Base-by-base conservation (phyloP, 2,888 invertebrate genomes). In the Lymantria dispar region DNA sequence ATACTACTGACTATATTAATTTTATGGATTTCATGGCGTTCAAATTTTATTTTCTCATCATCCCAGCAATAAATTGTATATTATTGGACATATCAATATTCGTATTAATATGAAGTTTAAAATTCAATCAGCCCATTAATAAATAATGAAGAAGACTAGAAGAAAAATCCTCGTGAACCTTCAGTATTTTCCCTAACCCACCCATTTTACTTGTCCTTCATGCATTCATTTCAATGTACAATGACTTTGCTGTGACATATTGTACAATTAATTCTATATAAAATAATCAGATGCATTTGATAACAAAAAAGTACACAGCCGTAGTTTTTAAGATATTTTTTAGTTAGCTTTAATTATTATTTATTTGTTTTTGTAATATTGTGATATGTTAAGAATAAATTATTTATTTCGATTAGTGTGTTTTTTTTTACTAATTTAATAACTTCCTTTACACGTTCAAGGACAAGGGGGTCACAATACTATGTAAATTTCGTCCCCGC, bases 271-370 rank as follows among this genome's bases (percentile, higher is more conserved):
- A 53, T 58, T 60, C 62, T 56, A 56, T 60, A 48, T 9, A 40
- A 62, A 57, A 55, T 81, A 42, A 77, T 85, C 91, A 91, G 92
- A 91, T 76, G 91, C 92, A 92, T 92, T 92, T 92, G 91, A 92
- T 91, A 83, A 80, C 70, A 73, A 84, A 85, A 87, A 89, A 92
- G 92, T 92, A 92, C 92, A 92, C 86, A 89, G 81, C 75, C 76
- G 52, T 87, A 86, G 80, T 58, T 74, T 31, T 64, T 83, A 84
- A 78, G 76, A 68, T 83, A 78, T 60, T 52, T 61, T 11, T 22
- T 72, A 80, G 76, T 68, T 83, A 78, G 60, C 52, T 61, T 11
- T 72, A 80, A 76, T 68, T 70, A 70, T 79, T 79, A 86, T 86
- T 85, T 87, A 86, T 85, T 83, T 68, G 65, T 72, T 72, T 65